Conservation (phyloP, 2,113 vertebrate species). For the Vulpes lagopus region DNA sequence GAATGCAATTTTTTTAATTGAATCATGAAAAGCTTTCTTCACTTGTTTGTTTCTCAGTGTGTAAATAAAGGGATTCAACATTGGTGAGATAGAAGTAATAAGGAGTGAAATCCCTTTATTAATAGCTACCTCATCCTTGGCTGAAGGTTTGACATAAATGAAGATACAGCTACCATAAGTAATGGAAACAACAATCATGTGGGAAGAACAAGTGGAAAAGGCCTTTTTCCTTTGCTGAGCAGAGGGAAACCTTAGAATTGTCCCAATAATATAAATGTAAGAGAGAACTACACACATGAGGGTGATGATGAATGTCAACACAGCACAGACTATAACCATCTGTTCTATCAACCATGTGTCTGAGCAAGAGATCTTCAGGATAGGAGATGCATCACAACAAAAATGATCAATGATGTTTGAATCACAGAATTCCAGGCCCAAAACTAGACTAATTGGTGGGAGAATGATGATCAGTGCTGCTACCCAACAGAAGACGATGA, state of each 20-base stretch:
- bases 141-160: constrained; percentile 65
- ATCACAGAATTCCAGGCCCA: constrained; percentile 31
- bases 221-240: neutral
- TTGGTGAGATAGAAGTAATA: constrained; percentile 31
- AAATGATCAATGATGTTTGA: neutral
- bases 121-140: constrained; percentile 20
- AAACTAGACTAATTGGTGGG: constrained; percentile 48
- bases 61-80: constrained; percentile 65
- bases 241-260: neutral
- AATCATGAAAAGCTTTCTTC: constrained; percentile 40
- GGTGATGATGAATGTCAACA: neutral
- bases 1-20: neutral
- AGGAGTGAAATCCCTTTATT: constrained; percentile 53
- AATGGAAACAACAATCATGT: neutral
- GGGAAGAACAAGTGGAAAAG: neutral
- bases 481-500: constrained; percentile 60
- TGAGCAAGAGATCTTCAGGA: neutral
- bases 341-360: no score
- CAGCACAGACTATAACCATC: neutral
- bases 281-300: neutral
- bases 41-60: constrained; percentile 68
- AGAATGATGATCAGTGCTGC: constrained; percentile 59
- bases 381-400: neutral
- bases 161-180: constrained; percentile 34
- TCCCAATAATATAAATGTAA: neutral